These are phyloP conservation scores for Trachelipus rathkii DNA, from an alignment of 1,140 invertebrate species.

Conservation along the genomic window DNA sequence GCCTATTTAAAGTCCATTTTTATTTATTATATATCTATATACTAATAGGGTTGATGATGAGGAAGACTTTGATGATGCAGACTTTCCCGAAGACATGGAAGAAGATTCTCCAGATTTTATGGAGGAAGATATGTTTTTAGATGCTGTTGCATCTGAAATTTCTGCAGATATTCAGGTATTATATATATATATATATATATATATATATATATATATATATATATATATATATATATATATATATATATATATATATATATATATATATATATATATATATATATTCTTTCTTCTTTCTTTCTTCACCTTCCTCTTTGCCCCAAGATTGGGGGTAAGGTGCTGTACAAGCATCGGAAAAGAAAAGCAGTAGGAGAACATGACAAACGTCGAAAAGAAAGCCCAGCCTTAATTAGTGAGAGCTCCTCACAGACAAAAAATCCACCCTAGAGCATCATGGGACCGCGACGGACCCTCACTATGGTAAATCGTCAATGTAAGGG, in stretches of 20 bases:
- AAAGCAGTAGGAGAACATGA: too few species aligned
- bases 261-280: slow-evolving; percentile 10
- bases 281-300: too few species aligned
- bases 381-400: too few species aligned
- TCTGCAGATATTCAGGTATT: neutral
- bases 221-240: slow-evolving; percentile 18
- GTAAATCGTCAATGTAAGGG: too few species aligned
- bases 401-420: too few species aligned
- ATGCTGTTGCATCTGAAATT: neutral
- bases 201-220: slow-evolving; percentile 17
- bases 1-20: too few species aligned
- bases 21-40: slow-evolving; percentile 6
- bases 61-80: neutral
- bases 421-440: too few species aligned
- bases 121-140: neutral
- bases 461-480: too few species aligned
- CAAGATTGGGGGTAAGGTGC: too few species aligned
- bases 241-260: neutral
- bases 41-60: neutral
- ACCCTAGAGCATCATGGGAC: too few species aligned
- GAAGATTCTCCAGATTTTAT: neutral
- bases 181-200: neutral
- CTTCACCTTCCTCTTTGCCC: too few species aligned
- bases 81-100: neutral
- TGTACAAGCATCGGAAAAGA: too few species aligned